Evolutionary conservation across 2,797 vertebrate genomes (phyloP).

Genomic region (Hemitrygon akajei): DNA sequence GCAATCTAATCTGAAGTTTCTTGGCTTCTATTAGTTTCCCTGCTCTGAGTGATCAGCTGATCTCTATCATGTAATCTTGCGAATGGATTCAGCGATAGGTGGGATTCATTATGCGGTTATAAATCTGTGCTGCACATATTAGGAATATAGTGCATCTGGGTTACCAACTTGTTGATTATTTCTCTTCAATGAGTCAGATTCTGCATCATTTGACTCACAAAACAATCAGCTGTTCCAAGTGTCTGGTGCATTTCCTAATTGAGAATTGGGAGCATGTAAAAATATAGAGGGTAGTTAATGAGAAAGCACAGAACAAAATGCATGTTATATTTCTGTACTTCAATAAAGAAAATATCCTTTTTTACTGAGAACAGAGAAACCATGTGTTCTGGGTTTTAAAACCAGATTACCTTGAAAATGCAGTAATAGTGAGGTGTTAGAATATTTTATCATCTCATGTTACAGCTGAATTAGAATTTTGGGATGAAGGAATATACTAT

Average conservation of each 20-base stretch:
- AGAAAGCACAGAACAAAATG: too few relatives aligned
- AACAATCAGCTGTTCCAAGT: background rate
- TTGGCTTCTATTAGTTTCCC: background rate
- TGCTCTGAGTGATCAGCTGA: background rate
- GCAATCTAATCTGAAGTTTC: background rate
- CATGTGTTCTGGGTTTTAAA: background rate
- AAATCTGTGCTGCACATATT: background rate
- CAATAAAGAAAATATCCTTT: background rate
- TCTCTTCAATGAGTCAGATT: constrained; percentile 1
- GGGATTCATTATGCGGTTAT: background rate
- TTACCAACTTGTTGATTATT: background rate
- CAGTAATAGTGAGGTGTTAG: too few relatives aligned
- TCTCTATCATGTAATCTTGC: background rate
- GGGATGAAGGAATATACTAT: background rate
- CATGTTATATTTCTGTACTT: background rate
- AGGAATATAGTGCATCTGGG: background rate
- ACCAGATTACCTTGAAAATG: background rate
- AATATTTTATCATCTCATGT: background rate
- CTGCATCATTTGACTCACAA: background rate
- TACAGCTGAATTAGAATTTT: background rate
- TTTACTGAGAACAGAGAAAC: constrained; percentile 7
- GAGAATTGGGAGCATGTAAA: background rate
- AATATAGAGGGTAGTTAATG: background rate
- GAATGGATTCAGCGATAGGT: background rate
- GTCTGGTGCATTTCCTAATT: background rate